Percentiles rank a stretch among this genome's conserved stretches.
Conservation (phyloP, 2,888 invertebrate species). For the Germaria angustata region DNA sequence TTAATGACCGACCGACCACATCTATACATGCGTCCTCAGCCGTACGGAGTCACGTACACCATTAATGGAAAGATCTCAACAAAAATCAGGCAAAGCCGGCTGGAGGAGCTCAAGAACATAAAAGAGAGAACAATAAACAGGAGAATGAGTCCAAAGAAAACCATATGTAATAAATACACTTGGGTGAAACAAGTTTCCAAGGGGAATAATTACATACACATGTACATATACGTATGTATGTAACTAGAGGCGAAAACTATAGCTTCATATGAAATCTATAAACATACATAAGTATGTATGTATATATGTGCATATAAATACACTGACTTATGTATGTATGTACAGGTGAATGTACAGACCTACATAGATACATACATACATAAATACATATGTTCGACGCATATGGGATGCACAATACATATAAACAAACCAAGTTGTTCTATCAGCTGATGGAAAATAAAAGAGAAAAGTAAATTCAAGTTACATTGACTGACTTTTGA, state of each 20-base stretch:
- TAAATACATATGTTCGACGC: neutral
- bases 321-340: no score
- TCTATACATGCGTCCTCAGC: slow-evolving; percentile 18
- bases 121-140: slow-evolving; percentile 1
- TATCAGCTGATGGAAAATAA: slow-evolving; percentile 28
- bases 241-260: no score
- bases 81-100: slow-evolving; percentile 17
- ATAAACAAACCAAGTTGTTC: neutral
- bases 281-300: no score
- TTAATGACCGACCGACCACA: slow-evolving; percentile 5
- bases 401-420: neutral
- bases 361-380: no score
- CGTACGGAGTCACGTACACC: slow-evolving; percentile 55
- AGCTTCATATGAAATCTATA: no score
- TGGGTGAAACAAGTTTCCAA: slow-evolving; percentile 19
- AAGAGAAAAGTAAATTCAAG: slow-evolving; percentile 14
- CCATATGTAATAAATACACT: neutral
- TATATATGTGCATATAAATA: no score
- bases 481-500: slow-evolving; percentile 43
- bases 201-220: neutral
- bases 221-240: neutral
- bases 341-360: neutral
- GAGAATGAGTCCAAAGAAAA: slow-evolving; percentile 28
- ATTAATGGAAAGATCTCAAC: neutral
- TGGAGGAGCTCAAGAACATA: slow-evolving; percentile 17